Conservation (phyloP, 2,888 invertebrate genomes). For the Drosophila leonis region DNA sequence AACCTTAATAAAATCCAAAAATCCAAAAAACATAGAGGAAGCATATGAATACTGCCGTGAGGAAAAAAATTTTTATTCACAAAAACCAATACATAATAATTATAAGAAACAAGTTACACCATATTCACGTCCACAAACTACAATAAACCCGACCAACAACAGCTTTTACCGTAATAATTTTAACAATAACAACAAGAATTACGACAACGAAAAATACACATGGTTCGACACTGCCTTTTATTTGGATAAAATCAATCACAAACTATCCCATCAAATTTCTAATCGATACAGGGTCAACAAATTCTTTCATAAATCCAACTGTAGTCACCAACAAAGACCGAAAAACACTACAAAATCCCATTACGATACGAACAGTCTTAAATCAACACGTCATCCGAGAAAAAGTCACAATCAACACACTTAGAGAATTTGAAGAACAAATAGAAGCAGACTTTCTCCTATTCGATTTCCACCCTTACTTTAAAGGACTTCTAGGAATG, state of each 20-base stretch:
- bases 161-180: too few species aligned
- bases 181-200: too few species aligned
- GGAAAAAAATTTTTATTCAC: neutral
- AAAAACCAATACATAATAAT: too few species aligned
- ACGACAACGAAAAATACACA: neutral
- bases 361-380: neutral
- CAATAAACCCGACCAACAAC: too few species aligned
- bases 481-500: neutral
- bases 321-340: neutral
- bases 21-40: neutral
- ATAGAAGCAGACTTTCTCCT: neutral
- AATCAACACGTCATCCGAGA: neutral
- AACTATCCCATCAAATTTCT: conserved; percentile 2
- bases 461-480: neutral
- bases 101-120: too few species aligned
- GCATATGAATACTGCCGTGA: neutral
- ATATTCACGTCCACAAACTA: too few species aligned
- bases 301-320: neutral
- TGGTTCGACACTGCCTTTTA: neutral
- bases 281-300: conserved; percentile 2
- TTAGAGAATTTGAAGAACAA: neutral
- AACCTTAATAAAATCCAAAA: too few species aligned
- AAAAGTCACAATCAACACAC: neutral
- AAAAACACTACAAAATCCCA: neutral
- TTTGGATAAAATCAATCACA: too few species aligned